phyloP scores from a whole-genome alignment of 2,797 vertebrate species.

The Benthosema pterotum region DNA sequence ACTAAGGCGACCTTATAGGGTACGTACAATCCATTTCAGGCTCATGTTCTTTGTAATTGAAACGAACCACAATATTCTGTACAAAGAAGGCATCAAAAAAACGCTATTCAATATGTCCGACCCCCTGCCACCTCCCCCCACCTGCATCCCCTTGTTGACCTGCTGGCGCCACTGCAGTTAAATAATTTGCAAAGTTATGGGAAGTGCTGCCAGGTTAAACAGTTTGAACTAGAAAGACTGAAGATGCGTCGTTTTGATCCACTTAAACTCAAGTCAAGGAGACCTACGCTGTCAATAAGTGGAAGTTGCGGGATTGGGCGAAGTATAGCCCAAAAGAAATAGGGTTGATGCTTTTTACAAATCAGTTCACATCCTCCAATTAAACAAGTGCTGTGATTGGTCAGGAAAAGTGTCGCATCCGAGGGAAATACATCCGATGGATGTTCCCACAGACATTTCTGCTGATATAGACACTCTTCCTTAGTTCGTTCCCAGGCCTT shows the following conservation, averaged over 20 bases:
- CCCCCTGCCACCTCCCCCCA: slow-evolving; percentile 19
- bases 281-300: too few relatives aligned
- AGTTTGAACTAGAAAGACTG: slow-evolving; percentile 30
- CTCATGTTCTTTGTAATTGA: slow-evolving; percentile 28
- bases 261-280: slow-evolving; percentile 47
- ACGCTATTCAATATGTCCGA: slow-evolving; percentile 13
- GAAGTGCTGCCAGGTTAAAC: slow-evolving; percentile 24
- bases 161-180: slow-evolving; percentile 20
- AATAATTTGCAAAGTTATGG: slow-evolving; percentile 19
- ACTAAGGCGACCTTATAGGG: slow-evolving; percentile 35
- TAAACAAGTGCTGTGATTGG: too few relatives aligned
- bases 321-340: too few relatives aligned
- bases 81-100: slow-evolving; percentile 68
- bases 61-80: slow-evolving; percentile 63
- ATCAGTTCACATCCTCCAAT: too few relatives aligned
- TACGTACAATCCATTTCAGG: slow-evolving; percentile 55
- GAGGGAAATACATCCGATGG: too few relatives aligned
- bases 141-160: slow-evolving; percentile 6
- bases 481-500: too few relatives aligned
- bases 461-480: too few relatives aligned
- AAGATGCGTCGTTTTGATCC: slow-evolving; percentile 24
- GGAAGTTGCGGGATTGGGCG: too few relatives aligned
- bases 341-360: too few relatives aligned
- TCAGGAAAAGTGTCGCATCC: too few relatives aligned
- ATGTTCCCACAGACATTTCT: too few relatives aligned